A percentile compares a stretch with the other conserved stretches of the same genome.
These are phyloP conservation scores for Mustela erminea DNA, from an alignment of 2,797 vertebrate genomes.

Conservation along the genomic window DNA sequence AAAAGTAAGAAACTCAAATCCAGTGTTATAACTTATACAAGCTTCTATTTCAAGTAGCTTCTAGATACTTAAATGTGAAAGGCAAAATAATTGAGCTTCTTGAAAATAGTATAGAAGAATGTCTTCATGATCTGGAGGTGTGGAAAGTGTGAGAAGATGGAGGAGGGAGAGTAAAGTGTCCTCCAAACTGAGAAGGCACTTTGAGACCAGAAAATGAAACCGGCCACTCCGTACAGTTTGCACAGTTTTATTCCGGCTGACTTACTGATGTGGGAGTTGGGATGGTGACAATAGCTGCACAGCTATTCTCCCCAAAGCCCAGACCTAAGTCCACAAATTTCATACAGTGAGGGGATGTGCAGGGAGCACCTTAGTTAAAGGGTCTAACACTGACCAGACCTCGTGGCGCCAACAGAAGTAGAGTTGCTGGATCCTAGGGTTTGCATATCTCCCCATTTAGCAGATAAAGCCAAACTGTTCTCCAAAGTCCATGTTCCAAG, in stretches of 20 bases:
- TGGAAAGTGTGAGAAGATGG: background rate
- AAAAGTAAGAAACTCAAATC: background rate
- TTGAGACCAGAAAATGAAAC: background rate
- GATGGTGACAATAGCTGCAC: background rate
- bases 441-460: too few relatives aligned
- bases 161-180: background rate
- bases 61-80: background rate
- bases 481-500: too few relatives aligned
- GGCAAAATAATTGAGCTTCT: background rate
- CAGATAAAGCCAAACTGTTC: too few relatives aligned
- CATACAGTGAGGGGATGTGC: background rate
- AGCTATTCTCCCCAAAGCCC: background rate
- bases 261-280: background rate
- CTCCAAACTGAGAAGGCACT: background rate
- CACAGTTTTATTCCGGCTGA: background rate
- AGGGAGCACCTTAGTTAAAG: background rate
- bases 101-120: background rate
- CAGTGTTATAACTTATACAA: background rate
- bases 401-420: background rate
- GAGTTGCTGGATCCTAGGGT: too few relatives aligned
- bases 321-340: background rate
- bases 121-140: background rate
- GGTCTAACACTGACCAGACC: background rate
- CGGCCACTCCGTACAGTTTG: background rate
- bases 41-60: background rate